Base-by-base conservation (phyloP, 2,888 invertebrate species). In the Dynastes grantii region DNA sequence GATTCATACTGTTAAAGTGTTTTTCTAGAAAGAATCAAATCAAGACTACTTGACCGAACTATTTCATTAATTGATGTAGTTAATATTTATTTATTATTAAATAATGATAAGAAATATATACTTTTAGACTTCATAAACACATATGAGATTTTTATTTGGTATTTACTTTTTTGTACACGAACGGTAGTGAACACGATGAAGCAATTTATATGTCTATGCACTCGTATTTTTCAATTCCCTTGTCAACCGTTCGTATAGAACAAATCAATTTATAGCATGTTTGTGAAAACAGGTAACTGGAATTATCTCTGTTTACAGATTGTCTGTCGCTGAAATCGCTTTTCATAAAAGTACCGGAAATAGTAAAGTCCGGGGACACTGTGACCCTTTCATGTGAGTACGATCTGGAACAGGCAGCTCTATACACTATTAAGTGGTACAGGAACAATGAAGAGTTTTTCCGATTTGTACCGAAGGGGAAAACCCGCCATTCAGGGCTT, bases 371-470 rank as follows among this genome's bases (percentile, higher is more conserved):
- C 45, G 90, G 90, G 40, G 89, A 90, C 81, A 87, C 88, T 65
- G 90, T 90, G 51, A 88, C 89, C 64, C 86, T 91, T 78, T 85
- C 87, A 27, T 91, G 91, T 84, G 88, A 90, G 81, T 91, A 91
- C 86, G 90, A 91, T 85, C 85, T 91, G 83, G 91, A 91, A 82
- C 88, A 89, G 77, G 90, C 89, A 73, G 88, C 89, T 13, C 87
- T 90, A 45, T 91, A 91, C 85, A 89, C 90, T 16, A 90, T 91
- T 84, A 91, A 90, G 86, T 91, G 91, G 91, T 91, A 91, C 86
- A 88, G 89, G 85, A 90, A 90, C 78, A 89, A 89, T 78, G 88
- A 89, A 65, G 91, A 91, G 84, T 91, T 91, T 85, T 91, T 90
- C 85, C 87, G 91, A 81, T 91, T 86, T 85, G 90, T 91, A 53